Base-by-base conservation (phyloP, 2,797 vertebrate species). In the Pantherophis alleghaniensis region DNA sequence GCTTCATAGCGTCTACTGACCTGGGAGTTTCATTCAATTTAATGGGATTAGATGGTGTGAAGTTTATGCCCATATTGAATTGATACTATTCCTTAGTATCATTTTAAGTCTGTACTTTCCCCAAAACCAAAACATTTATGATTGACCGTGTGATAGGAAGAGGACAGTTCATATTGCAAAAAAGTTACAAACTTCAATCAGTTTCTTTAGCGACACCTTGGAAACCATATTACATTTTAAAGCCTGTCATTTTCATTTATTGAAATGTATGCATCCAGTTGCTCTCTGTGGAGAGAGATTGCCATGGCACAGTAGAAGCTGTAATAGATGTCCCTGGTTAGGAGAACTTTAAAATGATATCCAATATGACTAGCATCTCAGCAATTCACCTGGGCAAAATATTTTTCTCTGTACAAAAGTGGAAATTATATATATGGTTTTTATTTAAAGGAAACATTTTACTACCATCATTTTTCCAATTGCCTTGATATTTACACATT, bases 401-500 rank as follows among this genome's bases (percentile, higher is more conserved):
- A 87, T 92, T 94, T 83, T 95, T 56, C 60, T 94, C 66, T 53
- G 90, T 47, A 89, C 92, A 92, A 95, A 79, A 95, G 94, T 83
- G 20, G 20, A 20, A 89, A 53, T 90, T 83, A 83, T 83, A 83
- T 47, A 20, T 83, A 95, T 94, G 95, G 63, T 91, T 79, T 63
- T 91, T 55, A 96, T 1, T 0, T 95, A 93, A 93, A 87, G 47
- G 91, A 95, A 96, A 93, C 83, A 93, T 96, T 94, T 89, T 93
- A 7, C 92, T 94, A 89, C 95, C 22, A 87, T 95, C 88, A 59
- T 20, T 24, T 91, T 96, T 96, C 95, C 94, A 95, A 4, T 91
- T 93, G 89, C 90, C 96, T 37, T 93, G 92, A 86, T 79, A 90
- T 97, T 96, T 96, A 90, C 47, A 97, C 97, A 66, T 37, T 56